Base-by-base conservation (phyloP, 1,140 invertebrate genomes). In the Drosophila subobscura region DNA sequence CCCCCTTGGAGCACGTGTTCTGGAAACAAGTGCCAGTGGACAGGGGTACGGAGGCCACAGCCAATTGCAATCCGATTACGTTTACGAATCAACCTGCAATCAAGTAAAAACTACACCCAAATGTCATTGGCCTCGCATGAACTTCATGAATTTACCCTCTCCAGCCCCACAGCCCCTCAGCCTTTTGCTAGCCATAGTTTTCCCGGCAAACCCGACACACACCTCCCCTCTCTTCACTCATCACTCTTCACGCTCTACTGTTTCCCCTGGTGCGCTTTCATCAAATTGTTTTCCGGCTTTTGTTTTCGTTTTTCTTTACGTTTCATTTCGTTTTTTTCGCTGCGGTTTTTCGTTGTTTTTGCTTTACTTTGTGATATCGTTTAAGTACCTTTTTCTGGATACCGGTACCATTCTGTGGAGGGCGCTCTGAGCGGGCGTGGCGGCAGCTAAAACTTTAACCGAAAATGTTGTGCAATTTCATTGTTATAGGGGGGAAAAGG, bases 201-300 rank as follows among this genome's bases (percentile, higher is more conserved):
- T 22, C 53, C 27, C 8, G 10, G 33, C 3, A 37, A 37, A 8
- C 29, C 8, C 29, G n/a, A n/a, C 29, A 1, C 33, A 7, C 3
- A 8, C 0, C 3, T 5, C 5, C 0, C 25, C 25, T 1, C 25
- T 27, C 25, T 6, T 5, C 25, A 1, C 25, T 27, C 25, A 8
- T 8, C 33, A 4, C 33, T 12, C 33, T 12, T 12, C 33, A 37
- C 33, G 33, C 33, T 37, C 33, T 12, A 37, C 10, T 37, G 33
- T 37, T 37, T 37, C 33, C 33, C 33, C 33, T 37, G 41, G 60
- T 73, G 50, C 81, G 20, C 64, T 70, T 70, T 68, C 77, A 57
- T 88, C 83, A 86, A 86, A 86, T 86, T 81, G 83, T 81, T 86
- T 85, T 88, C 78, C 81, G 83, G 83, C 77, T 88, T 86, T 86